Percentiles rank a stretch among this genome's conserved stretches.
These are phyloP conservation scores for Helarctos malayanus DNA, from an alignment of 2,797 vertebrate genomes.

Conservation along the genomic window DNA sequence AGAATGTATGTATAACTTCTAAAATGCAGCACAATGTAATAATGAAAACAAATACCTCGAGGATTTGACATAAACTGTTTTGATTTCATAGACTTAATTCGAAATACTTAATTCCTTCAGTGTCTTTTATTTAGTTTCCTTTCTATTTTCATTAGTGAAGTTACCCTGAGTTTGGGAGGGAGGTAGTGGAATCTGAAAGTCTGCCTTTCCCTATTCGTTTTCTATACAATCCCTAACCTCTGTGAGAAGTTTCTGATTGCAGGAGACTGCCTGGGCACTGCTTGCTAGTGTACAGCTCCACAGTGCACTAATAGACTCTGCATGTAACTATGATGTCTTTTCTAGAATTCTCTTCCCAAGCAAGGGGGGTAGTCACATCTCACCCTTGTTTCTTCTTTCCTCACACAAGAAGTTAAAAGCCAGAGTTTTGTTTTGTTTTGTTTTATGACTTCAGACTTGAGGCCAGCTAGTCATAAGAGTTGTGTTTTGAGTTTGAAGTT, in stretches of 20 bases:
- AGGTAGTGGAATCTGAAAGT: neutral
- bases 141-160: slow-evolving; percentile 12
- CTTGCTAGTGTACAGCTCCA: neutral
- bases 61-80: neutral
- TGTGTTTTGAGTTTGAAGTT: neutral
- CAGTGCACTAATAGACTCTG: neutral
- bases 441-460: neutral
- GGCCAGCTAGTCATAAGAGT: neutral
- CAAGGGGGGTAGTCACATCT: neutral
- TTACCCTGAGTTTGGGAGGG: neutral
- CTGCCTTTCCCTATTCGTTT: neutral
- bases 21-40: neutral
- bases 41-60: slow-evolving; percentile 7
- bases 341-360: neutral
- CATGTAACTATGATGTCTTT: neutral
- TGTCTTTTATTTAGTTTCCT: neutral
- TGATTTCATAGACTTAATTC: neutral
- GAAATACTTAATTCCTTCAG: neutral
- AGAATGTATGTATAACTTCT: neutral
- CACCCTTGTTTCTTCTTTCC: neutral
- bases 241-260: neutral
- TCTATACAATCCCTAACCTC: neutral
- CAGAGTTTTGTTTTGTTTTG: neutral
- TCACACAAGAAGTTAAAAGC: neutral
- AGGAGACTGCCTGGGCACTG: neutral